Base-by-base conservation (phyloP, 2,888 invertebrate species). In the Parochlus steinenii region DNA sequence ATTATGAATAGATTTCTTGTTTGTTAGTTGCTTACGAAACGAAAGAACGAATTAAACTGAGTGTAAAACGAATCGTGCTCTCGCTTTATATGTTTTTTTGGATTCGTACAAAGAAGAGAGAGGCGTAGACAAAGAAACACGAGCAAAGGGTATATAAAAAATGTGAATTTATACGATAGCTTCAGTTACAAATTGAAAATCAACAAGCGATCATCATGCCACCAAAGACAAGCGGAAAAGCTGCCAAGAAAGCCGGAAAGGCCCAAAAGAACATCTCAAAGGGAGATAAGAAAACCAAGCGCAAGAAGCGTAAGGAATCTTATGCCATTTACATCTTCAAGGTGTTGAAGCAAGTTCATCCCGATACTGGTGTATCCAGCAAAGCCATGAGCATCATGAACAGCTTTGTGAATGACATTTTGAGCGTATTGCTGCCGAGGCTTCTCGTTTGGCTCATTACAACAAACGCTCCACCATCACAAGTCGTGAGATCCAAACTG, bases 371-470 rank as follows among this genome's bases (percentile, higher is more conserved):
- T 0, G 70, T 80, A 33, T 73, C 76, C 1, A 65, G 64, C 16
- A 74, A 75, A 45, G 71, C 53, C 71, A 69, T 46, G 80, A 80
- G 41, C 76, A 1, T 65, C 64, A 17, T 74, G 74, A 45, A 71
- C 53, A 71, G 69, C 46, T 80, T 80, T 41, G 72, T 81, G 1
- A 74, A 71, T 44, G 79, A 82, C 44, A 71, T 77, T 63, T 82
- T 47, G 77, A 81, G 50, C 66, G 71, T 28, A 71, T 81, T 28
- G 76, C 76, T 0, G 56, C 62, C 0, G 74, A 79, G 48, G 69
- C 76, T 0, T 67, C 70, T 0, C 65, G 68, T 32, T 48, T 80
- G 39, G 70, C 71, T 1, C 65, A 67, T 7, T 71, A 72, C 48
- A 69, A 66, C 53, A 66, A 74, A 50, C 62, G 67, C 28, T 68